A percentile compares a stretch with the other conserved stretches of the same genome.
These are phyloP conservation scores for Amorpha juglandis DNA, from an alignment of 2,888 invertebrate species.

Conservation along the genomic window DNA sequence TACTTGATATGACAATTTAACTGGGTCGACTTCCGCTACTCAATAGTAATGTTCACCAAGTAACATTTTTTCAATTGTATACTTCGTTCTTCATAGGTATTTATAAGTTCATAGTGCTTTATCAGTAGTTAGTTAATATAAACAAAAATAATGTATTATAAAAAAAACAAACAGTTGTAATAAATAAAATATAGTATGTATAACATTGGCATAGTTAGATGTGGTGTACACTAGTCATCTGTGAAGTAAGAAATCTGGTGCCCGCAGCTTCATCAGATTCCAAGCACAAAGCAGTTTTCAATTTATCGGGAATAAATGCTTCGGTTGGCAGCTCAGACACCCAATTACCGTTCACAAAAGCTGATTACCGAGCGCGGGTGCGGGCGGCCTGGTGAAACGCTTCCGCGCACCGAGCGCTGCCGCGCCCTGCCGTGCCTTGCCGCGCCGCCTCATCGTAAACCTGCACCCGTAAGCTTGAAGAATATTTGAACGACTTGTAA, in stretches of 20 bases:
- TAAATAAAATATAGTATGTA: too few species aligned
- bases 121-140: too few species aligned
- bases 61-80: background rate
- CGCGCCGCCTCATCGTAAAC: slow-evolving; percentile 38
- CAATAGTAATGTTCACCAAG: background rate
- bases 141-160: too few species aligned
- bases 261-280: slow-evolving; percentile 72
- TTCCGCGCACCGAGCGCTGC: slow-evolving; percentile 41
- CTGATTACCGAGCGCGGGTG: slow-evolving; percentile 79
- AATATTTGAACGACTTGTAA: slow-evolving; percentile 74
- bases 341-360: slow-evolving; percentile 83
- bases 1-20: slow-evolving; percentile 38
- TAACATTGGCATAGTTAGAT: background rate
- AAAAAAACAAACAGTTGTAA: too few species aligned
- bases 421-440: slow-evolving; percentile 41
- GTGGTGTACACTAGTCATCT: slow-evolving; percentile 6
- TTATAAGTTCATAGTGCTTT: too few species aligned
- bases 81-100: too few species aligned
- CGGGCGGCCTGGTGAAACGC: slow-evolving; percentile 53
- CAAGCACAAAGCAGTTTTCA: slow-evolving; percentile 81
- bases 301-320: slow-evolving; percentile 83
- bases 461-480: slow-evolving; percentile 54
- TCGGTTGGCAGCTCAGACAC: slow-evolving; percentile 83
- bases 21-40: slow-evolving; percentile 28
- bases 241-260: slow-evolving; percentile 52